Conservation (phyloP, 2,797 vertebrate species). For the Fundulus diaphanus region DNA sequence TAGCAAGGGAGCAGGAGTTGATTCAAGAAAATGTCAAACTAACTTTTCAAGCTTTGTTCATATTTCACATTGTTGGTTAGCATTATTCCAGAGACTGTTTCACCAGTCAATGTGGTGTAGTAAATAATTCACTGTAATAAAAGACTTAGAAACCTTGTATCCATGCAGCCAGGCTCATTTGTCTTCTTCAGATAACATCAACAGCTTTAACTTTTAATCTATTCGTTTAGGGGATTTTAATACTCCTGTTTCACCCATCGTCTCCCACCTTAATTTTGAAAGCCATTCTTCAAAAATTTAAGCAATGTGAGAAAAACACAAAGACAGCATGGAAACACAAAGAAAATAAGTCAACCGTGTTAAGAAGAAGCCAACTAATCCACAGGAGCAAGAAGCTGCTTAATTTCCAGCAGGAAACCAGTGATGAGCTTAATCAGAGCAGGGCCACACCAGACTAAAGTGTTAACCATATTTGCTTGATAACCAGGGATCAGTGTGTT, state of each 20-base stretch:
- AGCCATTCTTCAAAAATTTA: constrained; percentile 26
- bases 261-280: constrained; percentile 14
- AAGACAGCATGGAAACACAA: constrained; percentile 20
- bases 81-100: neutral
- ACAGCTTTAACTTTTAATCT: constrained; percentile 45
- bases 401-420: constrained; percentile 32
- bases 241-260: constrained; percentile 1
- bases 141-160: neutral
- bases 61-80: neutral
- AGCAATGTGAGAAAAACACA: constrained; percentile 19
- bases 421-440: constrained; percentile 37
- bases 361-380: constrained; percentile 27
- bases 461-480: constrained; percentile 43
- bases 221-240: constrained; percentile 40
- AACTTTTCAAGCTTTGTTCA: neutral
- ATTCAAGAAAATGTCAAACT: constrained; percentile 13
- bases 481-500: constrained; percentile 5
- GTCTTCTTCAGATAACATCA: constrained; percentile 1
- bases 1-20: constrained; percentile 23
- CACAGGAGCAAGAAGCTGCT: constrained; percentile 30
- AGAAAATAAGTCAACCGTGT: neutral
- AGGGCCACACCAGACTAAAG: constrained; percentile 4
- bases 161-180: constrained; percentile 2
- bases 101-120: neutral
- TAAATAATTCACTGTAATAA: neutral